phyloP scores from a whole-genome alignment of 2,113 vertebrate genomes.

The Macroglossus sobrinus region DNA sequence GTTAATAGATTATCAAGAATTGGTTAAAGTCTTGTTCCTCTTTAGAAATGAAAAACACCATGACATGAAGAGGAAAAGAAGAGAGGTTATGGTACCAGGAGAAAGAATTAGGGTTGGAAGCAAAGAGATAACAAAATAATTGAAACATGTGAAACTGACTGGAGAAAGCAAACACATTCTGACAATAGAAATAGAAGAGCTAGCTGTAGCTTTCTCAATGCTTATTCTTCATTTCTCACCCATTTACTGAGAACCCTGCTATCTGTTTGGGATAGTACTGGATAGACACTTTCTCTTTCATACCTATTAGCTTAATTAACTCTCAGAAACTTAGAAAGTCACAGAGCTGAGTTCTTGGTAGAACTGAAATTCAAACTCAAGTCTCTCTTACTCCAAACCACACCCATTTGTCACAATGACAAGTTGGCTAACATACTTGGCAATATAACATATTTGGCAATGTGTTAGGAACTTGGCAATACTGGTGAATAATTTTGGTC shows the following conservation, averaged over 20 bases:
- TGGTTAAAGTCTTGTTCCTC: background rate
- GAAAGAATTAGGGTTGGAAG: background rate
- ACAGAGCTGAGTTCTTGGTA: background rate
- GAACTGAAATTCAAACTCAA: conserved; percentile 43
- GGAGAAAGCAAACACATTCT: background rate
- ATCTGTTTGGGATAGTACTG: background rate
- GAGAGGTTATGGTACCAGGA: background rate
- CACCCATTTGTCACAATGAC: conserved; percentile 10
- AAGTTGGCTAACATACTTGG: conserved; percentile 58
- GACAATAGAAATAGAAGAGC: background rate
- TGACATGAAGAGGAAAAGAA: background rate
- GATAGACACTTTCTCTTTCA: background rate
- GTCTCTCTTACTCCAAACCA: conserved; percentile 13
- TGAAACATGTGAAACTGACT: background rate
- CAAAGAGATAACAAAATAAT: background rate
- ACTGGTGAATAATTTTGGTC: background rate
- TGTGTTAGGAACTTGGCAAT: conserved; percentile 24
- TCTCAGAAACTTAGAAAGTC: background rate
- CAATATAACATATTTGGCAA: conserved; percentile 3
- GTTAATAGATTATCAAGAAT: background rate
- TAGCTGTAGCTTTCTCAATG: background rate
- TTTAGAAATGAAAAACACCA: background rate
- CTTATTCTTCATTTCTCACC: background rate
- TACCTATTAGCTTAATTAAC: background rate
- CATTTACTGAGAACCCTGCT: background rate